Evolutionary conservation across 23 tunicate species (phyloP).

Genomic region (Phallusia fumigata): DNA sequence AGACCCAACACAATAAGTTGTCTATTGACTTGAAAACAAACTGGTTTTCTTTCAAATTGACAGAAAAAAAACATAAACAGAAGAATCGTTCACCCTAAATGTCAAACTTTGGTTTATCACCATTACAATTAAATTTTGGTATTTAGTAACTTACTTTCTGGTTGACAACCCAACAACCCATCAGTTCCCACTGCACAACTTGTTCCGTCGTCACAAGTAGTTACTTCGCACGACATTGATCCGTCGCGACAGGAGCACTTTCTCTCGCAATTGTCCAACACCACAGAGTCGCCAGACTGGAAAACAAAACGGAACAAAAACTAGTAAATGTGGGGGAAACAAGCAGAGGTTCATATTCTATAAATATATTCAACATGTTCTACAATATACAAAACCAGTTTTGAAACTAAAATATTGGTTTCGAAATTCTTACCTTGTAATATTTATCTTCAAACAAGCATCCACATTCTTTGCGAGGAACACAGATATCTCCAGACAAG

Average conservation of each 20-base stretch:
- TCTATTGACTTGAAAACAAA: no score
- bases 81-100: no score
- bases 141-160: conserved; percentile 23
- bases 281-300: conserved; percentile 24
- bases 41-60: no score
- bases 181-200: conserved; percentile 17
- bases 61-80: no score
- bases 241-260: conserved; percentile 40
- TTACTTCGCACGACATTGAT: conserved; percentile 21
- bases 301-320: background rate
- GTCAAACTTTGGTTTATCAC: no score
- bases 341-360: no score
- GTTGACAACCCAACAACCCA: conserved; percentile 44
- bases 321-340: no score
- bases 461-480: conserved; percentile 30
- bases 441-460: conserved; percentile 30
- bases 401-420: no score
- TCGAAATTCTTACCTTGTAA: conserved; percentile 27
- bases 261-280: conserved; percentile 22
- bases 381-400: no score
- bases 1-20: no score
- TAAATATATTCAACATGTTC: no score
- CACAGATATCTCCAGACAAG: conserved; percentile 37
- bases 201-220: conserved; percentile 38
- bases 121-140: no score